Conservation (phyloP, 1,140 invertebrate species). For the Dendroctonus ponderosae region DNA sequence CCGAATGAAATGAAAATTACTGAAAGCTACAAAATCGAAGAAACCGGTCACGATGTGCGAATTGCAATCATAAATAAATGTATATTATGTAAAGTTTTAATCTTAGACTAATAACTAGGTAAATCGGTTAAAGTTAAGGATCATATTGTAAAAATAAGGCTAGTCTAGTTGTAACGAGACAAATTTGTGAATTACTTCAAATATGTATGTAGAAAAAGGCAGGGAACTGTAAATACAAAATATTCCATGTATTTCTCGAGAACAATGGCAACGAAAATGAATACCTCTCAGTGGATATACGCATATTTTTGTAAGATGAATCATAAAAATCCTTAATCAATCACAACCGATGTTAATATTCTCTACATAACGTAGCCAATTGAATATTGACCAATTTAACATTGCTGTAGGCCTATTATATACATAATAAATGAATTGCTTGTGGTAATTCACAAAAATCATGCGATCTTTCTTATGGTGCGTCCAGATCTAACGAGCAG, state of each 20-base stretch:
- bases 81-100: constrained; percentile 47
- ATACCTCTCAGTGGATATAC: constrained; percentile 7
- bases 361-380: too few species aligned
- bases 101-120: constrained; percentile 29
- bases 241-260: constrained; percentile 17
- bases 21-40: neutral
- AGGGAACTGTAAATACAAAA: constrained; percentile 22
- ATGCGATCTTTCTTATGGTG: too few species aligned
- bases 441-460: too few species aligned
- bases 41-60: constrained; percentile 41
- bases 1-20: neutral
- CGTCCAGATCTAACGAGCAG: too few species aligned
- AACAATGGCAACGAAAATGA: constrained; percentile 18
- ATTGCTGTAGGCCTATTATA: too few species aligned
- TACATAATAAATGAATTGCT: too few species aligned
- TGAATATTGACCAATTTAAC: too few species aligned
- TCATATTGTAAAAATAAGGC: constrained; percentile 10
- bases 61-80: constrained; percentile 47
- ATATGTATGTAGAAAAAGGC: constrained; percentile 39
- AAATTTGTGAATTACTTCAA: constrained; percentile 37
- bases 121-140: constrained; percentile 17
- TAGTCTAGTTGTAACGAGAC: constrained; percentile 31
- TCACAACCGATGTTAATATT: too few species aligned
- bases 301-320: neutral
- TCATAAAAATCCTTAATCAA: too few species aligned